phyloP scores from a whole-genome alignment of 2,797 vertebrate genomes.

The Graptemys geographica region DNA sequence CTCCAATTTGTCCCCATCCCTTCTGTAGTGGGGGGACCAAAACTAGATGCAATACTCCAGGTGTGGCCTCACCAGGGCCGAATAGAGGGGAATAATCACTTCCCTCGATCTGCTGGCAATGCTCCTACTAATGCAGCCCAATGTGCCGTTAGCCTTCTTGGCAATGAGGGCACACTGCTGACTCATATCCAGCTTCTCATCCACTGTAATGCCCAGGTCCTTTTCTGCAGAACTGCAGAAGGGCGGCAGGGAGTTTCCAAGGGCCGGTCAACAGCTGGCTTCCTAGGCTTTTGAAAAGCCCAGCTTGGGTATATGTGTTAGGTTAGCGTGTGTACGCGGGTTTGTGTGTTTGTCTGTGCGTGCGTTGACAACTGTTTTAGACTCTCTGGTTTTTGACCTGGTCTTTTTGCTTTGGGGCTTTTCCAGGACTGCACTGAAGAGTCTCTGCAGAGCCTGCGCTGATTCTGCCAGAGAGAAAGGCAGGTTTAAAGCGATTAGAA shows the following conservation, averaged over 20 bases:
- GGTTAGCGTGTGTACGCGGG: fast-evolving
- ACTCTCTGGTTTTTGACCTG: neutral
- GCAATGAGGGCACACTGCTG: no score
- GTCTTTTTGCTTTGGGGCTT: neutral
- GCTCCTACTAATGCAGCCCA: no score
- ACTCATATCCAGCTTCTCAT: no score
- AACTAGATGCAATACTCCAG: no score
- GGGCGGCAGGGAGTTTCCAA: neutral
- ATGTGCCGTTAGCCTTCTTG: no score
- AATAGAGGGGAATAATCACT: no score
- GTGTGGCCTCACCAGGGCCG: no score
- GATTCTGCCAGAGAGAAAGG: conserved; percentile 29
- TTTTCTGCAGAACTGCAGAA: no score
- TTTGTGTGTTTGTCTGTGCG: fast-evolving
- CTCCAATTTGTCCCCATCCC: no score
- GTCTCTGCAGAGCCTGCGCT: neutral
- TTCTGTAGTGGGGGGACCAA: no score
- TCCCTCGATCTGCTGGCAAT: no score
- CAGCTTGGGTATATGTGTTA: fast-evolving
- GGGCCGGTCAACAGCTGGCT: neutral
- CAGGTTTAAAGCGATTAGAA: conserved; percentile 23
- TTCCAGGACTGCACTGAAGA: neutral
- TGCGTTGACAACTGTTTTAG: neutral
- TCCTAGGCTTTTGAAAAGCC: neutral
- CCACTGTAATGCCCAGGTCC: no score